Percentiles rank a stretch among this genome's conserved stretches.
These are phyloP conservation scores for Rhagonycha lutea DNA, from an alignment of 2,888 invertebrate species.

Conservation along the genomic window DNA sequence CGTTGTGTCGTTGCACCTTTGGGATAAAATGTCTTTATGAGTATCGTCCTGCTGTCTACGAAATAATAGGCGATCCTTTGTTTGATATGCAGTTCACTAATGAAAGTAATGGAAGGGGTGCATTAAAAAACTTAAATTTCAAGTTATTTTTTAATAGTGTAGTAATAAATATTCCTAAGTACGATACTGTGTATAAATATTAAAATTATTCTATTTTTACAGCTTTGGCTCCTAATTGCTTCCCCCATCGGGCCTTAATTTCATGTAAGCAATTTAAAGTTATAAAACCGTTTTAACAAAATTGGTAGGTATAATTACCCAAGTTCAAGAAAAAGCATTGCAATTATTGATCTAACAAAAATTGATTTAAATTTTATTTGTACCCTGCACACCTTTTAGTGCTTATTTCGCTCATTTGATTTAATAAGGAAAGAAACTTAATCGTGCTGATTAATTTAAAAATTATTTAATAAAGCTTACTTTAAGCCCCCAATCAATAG, in stretches of 20 bases:
- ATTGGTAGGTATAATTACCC: background rate
- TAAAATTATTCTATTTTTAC: background rate
- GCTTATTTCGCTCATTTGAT: background rate
- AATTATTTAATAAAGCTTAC: background rate
- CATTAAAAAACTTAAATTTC: background rate
- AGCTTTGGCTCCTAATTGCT: background rate
- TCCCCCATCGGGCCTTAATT: background rate
- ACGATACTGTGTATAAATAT: background rate
- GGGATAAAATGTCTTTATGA: slow-evolving; percentile 16
- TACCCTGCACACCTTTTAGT: background rate
- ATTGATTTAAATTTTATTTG: background rate
- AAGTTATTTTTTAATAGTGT: background rate
- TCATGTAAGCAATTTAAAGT: background rate
- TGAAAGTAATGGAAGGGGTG: background rate
- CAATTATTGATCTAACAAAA: background rate
- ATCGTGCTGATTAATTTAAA: background rate
- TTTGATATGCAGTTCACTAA: slow-evolving; percentile 2
- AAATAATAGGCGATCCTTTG: slow-evolving; percentile 11
- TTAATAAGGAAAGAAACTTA: background rate
- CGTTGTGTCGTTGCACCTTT: slow-evolving; percentile 20
- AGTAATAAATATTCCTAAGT: background rate
- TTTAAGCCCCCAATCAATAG: background rate
- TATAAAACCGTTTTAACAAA: background rate
- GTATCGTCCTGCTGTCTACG: slow-evolving; percentile 5
- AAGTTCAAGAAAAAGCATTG: background rate